Percentiles rank a stretch among this genome's conserved stretches.
These are phyloP conservation scores for Orius insidiosus DNA, from an alignment of 1,140 invertebrate genomes.

Conservation along the genomic window DNA sequence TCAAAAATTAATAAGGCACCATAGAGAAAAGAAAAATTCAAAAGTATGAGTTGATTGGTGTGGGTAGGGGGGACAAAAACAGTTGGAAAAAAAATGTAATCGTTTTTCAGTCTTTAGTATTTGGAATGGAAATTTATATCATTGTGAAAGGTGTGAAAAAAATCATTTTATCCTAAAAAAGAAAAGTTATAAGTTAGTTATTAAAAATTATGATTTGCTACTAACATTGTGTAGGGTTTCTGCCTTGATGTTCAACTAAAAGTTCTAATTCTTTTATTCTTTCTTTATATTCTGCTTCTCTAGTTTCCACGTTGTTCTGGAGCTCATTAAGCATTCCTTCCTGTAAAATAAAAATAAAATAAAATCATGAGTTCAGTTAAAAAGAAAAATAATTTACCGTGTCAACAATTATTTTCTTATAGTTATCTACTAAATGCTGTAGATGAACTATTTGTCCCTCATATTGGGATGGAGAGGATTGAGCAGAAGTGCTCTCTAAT, in stretches of 20 bases:
- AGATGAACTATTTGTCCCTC: slow-evolving; percentile 39
- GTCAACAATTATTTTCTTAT: slow-evolving; percentile 54
- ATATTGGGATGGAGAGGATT: slow-evolving; percentile 24
- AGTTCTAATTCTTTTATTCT: slow-evolving; percentile 39
- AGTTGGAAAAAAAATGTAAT: no score
- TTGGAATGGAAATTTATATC: neutral
- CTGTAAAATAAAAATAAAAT: slow-evolving; percentile 26
- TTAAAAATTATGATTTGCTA: slow-evolving; percentile 18
- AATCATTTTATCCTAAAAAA: slow-evolving; percentile 20
- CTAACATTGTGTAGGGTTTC: slow-evolving; percentile 31
- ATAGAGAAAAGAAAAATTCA: no score
- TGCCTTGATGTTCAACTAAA: slow-evolving; percentile 39
- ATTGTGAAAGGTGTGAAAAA: slow-evolving; percentile 10
- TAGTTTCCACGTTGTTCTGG: slow-evolving; percentile 41
- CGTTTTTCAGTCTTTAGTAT: no score
- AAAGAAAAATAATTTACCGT: slow-evolving; percentile 32
- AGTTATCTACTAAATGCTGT: slow-evolving; percentile 45
- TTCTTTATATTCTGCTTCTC: slow-evolving; percentile 45
- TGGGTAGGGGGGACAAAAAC: no score
- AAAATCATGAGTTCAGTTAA: slow-evolving; percentile 3
- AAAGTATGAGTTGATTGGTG: no score
- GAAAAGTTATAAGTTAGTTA: slow-evolving; percentile 17
- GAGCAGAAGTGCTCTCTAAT: slow-evolving; percentile 20
- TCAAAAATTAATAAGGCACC: no score
- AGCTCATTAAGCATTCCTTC: slow-evolving; percentile 49